Evolutionary conservation across 2,888 invertebrate species (phyloP).

Genomic region (Plagodis pulveraria): DNA sequence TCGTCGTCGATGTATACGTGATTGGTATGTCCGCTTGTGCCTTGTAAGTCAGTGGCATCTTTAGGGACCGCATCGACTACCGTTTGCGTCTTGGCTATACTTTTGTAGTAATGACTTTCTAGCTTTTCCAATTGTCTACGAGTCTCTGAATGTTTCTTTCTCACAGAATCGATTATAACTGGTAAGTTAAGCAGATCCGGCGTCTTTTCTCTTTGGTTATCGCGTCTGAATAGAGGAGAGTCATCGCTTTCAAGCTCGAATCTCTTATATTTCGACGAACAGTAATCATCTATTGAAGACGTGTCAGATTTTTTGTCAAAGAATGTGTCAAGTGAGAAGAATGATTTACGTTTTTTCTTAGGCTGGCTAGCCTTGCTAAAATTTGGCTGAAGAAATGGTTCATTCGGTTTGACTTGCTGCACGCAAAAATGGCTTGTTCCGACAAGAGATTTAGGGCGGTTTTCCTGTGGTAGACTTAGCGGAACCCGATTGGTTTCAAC

Average conservation of each 20-base stretch:
- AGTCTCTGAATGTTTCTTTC: conserved; percentile 75
- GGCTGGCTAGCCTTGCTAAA: conserved; percentile 70
- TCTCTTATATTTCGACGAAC: conserved; percentile 81
- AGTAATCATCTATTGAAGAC: conserved; percentile 79
- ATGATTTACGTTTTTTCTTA: conserved; percentile 80
- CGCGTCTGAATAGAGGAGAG: conserved; percentile 74
- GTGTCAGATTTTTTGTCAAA: conserved; percentile 81
- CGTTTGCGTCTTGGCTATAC: conserved; percentile 65
- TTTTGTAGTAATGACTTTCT: conserved; percentile 79
- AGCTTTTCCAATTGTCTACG: conserved; percentile 78
- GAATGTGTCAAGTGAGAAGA: conserved; percentile 81
- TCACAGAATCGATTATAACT: conserved; percentile 76
- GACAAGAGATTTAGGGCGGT: conserved; percentile 76
- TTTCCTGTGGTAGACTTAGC: conserved; percentile 65
- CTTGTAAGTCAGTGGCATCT: conserved; percentile 75
- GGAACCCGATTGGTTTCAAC: conserved; percentile 71
- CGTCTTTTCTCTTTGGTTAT: conserved; percentile 66
- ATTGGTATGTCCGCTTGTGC: conserved; percentile 72
- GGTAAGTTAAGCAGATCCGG: conserved; percentile 78
- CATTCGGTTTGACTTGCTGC: conserved; percentile 60
- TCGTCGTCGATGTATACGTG: conserved; percentile 69
- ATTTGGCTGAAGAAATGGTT: conserved; percentile 65
- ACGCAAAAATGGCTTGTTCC: conserved; percentile 74
- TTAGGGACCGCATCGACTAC: conserved; percentile 78
- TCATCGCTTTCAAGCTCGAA: conserved; percentile 81